Evolutionary conservation across 2,888 invertebrate species (phyloP).

Genomic region (Drosophila trichaetosa): DNA sequence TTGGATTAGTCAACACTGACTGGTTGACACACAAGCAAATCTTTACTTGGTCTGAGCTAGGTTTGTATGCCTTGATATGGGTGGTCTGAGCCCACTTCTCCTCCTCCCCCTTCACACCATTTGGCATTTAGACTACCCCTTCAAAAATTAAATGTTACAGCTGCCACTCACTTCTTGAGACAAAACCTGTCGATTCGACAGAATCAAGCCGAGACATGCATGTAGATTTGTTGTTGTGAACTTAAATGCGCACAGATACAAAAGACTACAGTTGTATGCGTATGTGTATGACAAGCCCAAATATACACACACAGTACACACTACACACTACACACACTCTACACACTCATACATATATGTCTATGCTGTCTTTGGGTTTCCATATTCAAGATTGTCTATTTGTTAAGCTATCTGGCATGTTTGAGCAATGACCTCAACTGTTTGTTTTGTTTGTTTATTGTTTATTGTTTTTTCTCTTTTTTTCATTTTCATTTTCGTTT

Average conservation of each 20-base stretch:
- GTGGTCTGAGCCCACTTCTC: slow-evolving; percentile 9
- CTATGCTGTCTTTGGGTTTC: slow-evolving; percentile 19
- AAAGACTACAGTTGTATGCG: not conserved
- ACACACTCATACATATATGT: not conserved
- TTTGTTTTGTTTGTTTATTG: slow-evolving; percentile 58
- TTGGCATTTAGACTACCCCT: not conserved
- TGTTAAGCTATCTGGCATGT: slow-evolving; percentile 40
- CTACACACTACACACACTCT: not conserved
- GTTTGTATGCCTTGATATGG: slow-evolving; percentile 5
- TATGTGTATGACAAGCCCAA: slow-evolving; percentile 23
- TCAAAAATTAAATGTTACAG: slow-evolving; percentile 5
- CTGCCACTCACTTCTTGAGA: slow-evolving; percentile 16
- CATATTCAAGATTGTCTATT: slow-evolving; percentile 46
- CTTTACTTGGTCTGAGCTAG: slow-evolving; percentile 11
- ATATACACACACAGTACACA: not conserved
- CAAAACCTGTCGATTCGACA: slow-evolving; percentile 50
- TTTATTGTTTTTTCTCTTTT: slow-evolving; percentile 42
- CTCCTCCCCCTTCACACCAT: not conserved
- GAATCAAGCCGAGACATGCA: slow-evolving; percentile 43
- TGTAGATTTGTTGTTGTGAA: slow-evolving; percentile 25
- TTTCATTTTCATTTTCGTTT: slow-evolving; percentile 1
- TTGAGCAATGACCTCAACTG: slow-evolving; percentile 69
- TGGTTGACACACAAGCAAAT: not conserved
- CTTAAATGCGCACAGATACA: slow-evolving; percentile 18
- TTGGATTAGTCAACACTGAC: slow-evolving; percentile 2